Percentiles rank a stretch among this genome's conserved stretches.
Conservation (phyloP, 2,888 invertebrate species). For the Deroplatys truncata region DNA sequence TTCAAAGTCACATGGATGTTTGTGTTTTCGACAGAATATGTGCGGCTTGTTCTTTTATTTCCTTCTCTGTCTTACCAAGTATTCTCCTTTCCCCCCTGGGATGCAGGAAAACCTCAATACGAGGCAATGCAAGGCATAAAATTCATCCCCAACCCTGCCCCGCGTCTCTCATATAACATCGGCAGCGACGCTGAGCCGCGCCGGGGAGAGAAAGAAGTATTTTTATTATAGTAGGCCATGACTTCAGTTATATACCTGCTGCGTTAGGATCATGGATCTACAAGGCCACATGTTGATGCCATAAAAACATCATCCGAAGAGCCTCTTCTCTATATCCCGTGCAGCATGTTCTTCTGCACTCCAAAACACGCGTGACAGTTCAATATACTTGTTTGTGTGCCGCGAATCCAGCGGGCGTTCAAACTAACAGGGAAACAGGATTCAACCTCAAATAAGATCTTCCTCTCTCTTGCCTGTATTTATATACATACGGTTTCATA, state of each 20-base stretch:
- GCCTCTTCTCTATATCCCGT: neutral
- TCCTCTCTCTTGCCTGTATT: too few species aligned
- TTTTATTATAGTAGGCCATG: constrained; percentile 5
- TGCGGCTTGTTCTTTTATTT: neutral
- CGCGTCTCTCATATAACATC: neutral
- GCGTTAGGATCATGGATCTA: neutral
- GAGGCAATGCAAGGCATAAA: neutral
- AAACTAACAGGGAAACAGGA: neutral
- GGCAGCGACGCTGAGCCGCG: neutral
- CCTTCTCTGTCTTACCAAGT: neutral
- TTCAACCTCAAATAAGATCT: too few species aligned
- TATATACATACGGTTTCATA: too few species aligned
- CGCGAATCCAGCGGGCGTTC: neutral
- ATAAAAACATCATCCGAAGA: neutral
- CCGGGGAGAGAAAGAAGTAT: neutral
- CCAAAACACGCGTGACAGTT: neutral
- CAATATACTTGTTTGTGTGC: neutral
- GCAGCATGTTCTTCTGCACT: neutral
- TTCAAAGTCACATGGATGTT: neutral
- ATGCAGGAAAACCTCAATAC: neutral
- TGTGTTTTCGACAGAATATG: neutral
- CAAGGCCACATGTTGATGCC: neutral
- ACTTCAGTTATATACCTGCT: neutral
- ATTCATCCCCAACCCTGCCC: neutral
- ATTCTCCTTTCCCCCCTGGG: neutral